Percentiles rank a stretch among this genome's conserved stretches.
phyloP scores from a whole-genome alignment of 2,888 invertebrate genomes.

The Trichogramma dendrolimi region DNA sequence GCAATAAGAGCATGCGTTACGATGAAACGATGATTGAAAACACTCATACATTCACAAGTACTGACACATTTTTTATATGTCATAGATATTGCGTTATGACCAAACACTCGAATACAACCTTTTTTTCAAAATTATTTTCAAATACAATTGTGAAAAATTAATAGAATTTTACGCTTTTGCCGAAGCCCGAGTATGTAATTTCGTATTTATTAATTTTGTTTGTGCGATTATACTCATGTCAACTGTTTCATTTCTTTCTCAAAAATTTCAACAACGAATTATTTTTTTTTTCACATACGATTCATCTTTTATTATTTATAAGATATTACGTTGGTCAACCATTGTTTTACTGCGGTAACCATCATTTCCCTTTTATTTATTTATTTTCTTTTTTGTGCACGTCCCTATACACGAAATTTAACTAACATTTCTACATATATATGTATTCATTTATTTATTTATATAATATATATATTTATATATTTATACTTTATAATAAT shows the following conservation, averaged over 20 bases:
- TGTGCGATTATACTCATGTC: conserved; percentile 23
- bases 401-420: conserved; percentile 32
- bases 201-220: conserved; percentile 7
- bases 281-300: conserved; percentile 13
- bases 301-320: conserved; percentile 17
- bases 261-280: conserved; percentile 38
- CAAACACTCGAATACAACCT: conserved; percentile 40
- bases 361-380: conserved; percentile 5
- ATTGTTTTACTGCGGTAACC: conserved; percentile 17
- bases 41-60: conserved; percentile 7
- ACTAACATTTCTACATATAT: conserved; percentile 37
- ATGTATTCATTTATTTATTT: conserved; percentile 30
- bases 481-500: conserved; percentile 34
- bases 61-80: conserved; percentile 15
- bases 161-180: conserved; percentile 1
- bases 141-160: conserved; percentile 9
- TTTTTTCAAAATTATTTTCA: conserved; percentile 20
- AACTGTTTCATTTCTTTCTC: conserved; percentile 16
- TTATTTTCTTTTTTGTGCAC: conserved; percentile 24
- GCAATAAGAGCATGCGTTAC: conserved; percentile 33
- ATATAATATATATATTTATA: neutral
- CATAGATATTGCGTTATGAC: conserved; percentile 21
- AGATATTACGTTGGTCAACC: conserved; percentile 30
- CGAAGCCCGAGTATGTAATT: neutral
- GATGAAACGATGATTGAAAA: conserved; percentile 28